Evolutionary conservation across 92 coral and sea anemone genomes (phyloP).

Genomic region (Chrysogorgia sp.): DNA sequence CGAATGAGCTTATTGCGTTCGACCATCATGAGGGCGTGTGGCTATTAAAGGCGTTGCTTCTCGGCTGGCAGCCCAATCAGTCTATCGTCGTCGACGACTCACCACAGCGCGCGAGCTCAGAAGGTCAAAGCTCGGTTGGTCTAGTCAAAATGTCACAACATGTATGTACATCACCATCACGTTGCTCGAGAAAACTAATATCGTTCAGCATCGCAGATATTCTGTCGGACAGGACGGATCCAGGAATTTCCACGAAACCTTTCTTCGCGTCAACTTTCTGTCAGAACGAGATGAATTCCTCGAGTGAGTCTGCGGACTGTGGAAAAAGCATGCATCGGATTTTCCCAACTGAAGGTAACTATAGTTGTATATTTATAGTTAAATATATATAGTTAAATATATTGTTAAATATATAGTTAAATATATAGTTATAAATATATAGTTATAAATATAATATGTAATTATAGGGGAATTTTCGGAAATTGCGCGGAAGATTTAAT

Average conservation of each 20-base stretch:
- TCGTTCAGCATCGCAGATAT: conserved; percentile 30
- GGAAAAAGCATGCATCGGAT: not conserved
- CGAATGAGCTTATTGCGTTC: not conserved
- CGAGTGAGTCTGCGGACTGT: not conserved
- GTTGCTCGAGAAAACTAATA: conserved; percentile 1
- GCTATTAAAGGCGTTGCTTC: not conserved
- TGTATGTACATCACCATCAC: not conserved
- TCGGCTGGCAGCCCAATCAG: not conserved
- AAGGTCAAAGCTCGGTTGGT: not conserved
- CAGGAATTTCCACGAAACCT: not conserved
- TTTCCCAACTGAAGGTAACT: not conserved
- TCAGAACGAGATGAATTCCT: not conserved
- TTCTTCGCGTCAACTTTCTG: not conserved
- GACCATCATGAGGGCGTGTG: conserved; percentile 2
- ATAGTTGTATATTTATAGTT: not conserved
- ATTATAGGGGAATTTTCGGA: no score
- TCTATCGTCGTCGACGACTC: no score
- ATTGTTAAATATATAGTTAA: no score
- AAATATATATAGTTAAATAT: no score
- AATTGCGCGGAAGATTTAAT: no score
- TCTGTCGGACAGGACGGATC: conserved; percentile 7
- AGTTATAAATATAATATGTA: no score
- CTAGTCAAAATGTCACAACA: conserved; percentile 1
- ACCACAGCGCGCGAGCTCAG: not conserved
- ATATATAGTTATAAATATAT: no score